phyloP scores from a whole-genome alignment of 2,113 vertebrate species.

The Rhea americana region DNA sequence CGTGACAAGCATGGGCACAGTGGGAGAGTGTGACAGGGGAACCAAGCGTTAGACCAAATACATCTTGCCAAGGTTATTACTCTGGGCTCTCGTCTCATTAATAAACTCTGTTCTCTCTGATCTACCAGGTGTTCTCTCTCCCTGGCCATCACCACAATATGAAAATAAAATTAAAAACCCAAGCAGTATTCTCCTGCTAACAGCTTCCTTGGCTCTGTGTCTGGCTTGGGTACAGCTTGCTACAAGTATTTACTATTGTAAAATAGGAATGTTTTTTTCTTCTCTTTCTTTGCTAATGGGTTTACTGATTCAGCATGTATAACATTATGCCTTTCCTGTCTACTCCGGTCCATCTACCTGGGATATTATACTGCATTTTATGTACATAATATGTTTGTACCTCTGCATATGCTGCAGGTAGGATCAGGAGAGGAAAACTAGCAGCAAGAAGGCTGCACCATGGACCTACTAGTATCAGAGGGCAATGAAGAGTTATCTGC shows the following conservation, averaged over 20 bases:
- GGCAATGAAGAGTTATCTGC: background rate
- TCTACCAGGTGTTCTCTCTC: background rate
- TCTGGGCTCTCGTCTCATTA: background rate
- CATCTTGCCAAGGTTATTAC: background rate
- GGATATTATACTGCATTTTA: background rate
- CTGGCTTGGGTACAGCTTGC: background rate
- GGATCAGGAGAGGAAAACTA: background rate
- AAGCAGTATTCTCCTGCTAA: background rate
- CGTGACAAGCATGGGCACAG: background rate
- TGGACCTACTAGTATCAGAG: background rate
- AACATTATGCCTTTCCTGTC: background rate
- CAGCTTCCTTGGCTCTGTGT: background rate
- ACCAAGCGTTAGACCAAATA: accelerated
- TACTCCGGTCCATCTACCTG: background rate
- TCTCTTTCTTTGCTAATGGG: background rate
- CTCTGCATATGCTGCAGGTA: background rate
- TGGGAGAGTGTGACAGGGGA: background rate
- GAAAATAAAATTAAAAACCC: background rate
- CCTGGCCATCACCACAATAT: background rate
- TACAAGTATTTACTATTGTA: background rate
- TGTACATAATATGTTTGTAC: background rate
- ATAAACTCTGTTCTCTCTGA: background rate
- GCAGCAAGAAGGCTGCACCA: background rate
- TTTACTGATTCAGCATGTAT: background rate
- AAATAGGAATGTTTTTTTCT: background rate